These are phyloP conservation scores for Catostomus latipinnis DNA, from an alignment of 2,797 vertebrate species.

Conservation along the genomic window DNA sequence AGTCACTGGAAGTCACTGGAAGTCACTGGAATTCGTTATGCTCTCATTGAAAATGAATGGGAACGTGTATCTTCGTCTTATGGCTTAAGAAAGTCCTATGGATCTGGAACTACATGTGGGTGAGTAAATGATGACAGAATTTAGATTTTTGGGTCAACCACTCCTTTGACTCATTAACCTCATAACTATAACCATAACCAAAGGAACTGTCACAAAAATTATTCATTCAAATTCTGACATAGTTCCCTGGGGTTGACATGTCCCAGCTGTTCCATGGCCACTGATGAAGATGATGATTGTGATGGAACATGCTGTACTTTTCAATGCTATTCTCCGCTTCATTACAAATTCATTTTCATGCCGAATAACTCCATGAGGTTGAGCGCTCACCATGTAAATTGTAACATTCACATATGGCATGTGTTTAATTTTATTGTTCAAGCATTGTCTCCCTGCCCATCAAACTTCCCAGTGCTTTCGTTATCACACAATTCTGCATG, in stretches of 20 bases:
- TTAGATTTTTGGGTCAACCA: neutral
- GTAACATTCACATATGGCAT: neutral
- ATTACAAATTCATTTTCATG: conserved; percentile 42
- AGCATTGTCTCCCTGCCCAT: conserved; percentile 5
- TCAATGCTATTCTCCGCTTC: conserved; percentile 12
- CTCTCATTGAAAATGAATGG: too few relatives aligned
- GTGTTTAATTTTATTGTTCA: conserved; percentile 13
- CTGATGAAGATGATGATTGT: neutral
- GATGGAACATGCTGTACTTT: conserved; percentile 37
- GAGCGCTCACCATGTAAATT: conserved; percentile 32
- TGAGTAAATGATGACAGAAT: neutral
- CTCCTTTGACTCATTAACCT: neutral
- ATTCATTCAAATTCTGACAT: conserved; percentile 22
- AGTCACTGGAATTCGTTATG: too few relatives aligned
- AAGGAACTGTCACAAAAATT: neutral
- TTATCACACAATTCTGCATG: conserved; percentile 15
- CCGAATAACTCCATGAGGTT: conserved; percentile 22
- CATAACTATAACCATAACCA: neutral
- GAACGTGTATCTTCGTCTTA: too few relatives aligned
- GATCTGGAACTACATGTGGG: neutral
- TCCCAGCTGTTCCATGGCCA: conserved; percentile 40
- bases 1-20: too few relatives aligned
- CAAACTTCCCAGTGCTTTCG: conserved; percentile 21
- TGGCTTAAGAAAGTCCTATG: neutral
- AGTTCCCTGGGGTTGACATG: conserved; percentile 27